Evolutionary conservation across 2,797 vertebrate species (phyloP).

Genomic region (Capromys pilorides): DNA sequence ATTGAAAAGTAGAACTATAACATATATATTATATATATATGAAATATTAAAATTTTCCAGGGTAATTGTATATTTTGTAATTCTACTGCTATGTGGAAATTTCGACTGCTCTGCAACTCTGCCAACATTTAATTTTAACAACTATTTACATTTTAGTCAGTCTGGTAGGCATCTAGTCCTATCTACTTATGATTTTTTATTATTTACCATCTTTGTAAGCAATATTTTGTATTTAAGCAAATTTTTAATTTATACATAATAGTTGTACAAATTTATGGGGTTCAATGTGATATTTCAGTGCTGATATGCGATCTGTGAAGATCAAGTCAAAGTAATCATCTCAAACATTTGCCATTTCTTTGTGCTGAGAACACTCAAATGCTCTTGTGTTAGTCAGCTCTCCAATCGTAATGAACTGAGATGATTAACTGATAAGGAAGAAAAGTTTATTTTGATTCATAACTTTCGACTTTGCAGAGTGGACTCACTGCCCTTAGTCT

Average conservation of each 20-base stretch:
- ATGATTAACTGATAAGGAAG: not conserved
- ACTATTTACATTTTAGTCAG: not conserved
- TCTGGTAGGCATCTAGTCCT: not conserved
- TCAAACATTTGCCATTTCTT: not conserved
- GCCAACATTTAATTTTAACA: not conserved
- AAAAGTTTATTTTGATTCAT: not conserved
- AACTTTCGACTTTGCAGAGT: not conserved
- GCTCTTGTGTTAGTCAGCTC: not conserved
- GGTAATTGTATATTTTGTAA: not conserved
- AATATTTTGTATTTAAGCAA: not conserved
- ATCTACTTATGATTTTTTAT: not conserved
- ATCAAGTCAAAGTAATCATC: not conserved
- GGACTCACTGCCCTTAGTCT: not conserved
- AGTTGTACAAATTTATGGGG: not conserved
- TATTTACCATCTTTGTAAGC: not conserved
- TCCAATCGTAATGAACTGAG: not conserved
- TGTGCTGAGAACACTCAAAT: not conserved
- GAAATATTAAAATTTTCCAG: slow-evolving; percentile 32
- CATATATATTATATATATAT: not conserved
- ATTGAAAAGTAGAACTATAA: slow-evolving; percentile 20
- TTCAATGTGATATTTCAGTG: not conserved
- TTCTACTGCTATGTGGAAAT: not conserved
- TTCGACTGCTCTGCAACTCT: not conserved
- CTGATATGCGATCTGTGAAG: not conserved
- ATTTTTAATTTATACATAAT: not conserved